phyloP scores from a whole-genome alignment of 2,888 invertebrate species.

The Phlogophora meticulosa region DNA sequence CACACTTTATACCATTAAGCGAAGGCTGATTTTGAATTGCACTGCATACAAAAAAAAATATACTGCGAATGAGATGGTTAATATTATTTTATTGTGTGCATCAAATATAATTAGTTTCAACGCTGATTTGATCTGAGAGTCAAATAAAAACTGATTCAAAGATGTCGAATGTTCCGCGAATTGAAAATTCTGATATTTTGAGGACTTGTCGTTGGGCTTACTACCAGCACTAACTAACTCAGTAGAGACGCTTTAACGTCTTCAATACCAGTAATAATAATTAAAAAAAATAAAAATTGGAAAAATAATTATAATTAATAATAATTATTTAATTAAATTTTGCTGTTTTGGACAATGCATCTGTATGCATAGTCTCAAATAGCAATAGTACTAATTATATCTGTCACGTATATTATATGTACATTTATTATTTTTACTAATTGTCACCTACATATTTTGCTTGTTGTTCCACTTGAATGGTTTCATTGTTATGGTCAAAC shows the following conservation, averaged over 20 bases:
- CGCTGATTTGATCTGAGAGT: conserved; percentile 41
- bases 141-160: conserved; percentile 24
- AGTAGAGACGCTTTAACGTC: not conserved
- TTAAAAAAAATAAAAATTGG: too few relatives aligned
- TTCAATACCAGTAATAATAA: too few relatives aligned
- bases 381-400: not conserved
- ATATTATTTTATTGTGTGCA: conserved; percentile 54
- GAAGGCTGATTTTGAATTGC: conserved; percentile 9
- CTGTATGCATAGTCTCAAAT: conserved; percentile 4
- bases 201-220: not conserved
- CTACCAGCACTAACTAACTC: not conserved
- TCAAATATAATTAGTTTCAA: conserved; percentile 55
- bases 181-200: not conserved
- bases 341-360: too few relatives aligned
- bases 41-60: conserved; percentile 6
- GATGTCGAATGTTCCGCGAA: conserved; percentile 1
- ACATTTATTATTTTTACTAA: not conserved
- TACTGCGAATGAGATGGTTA: conserved; percentile 6
- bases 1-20: conserved; percentile 14
- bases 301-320: too few relatives aligned
- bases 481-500: too few relatives aligned
- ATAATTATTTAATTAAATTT: too few relatives aligned
- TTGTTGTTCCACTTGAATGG: too few relatives aligned
- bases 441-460: not conserved
- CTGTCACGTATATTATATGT: not conserved